Conservation (phyloP, 2,888 invertebrate species). For the Autographa pulchrina region DNA sequence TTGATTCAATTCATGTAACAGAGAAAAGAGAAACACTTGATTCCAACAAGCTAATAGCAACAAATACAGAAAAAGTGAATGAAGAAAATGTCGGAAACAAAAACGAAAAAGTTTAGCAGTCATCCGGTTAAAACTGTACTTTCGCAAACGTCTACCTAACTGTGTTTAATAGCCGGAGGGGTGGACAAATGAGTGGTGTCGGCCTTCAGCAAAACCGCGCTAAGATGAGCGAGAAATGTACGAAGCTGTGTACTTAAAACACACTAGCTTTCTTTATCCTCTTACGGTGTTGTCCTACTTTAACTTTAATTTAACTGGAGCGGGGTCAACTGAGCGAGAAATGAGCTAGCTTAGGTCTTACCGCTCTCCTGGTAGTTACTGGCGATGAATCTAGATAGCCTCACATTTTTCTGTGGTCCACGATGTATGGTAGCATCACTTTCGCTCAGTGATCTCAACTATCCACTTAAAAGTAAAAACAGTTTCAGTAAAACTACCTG, state of each 20-base stretch:
- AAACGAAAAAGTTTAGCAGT: constrained; percentile 33
- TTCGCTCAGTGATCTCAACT: constrained; percentile 18
- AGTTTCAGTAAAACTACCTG: constrained; percentile 18
- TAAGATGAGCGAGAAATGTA: constrained; percentile 27
- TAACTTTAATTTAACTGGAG: constrained; percentile 25
- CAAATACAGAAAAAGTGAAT: constrained; percentile 9
- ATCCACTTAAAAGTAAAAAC: constrained; percentile 19
- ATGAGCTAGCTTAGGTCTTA: constrained; percentile 60
- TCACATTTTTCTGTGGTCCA: constrained; percentile 61
- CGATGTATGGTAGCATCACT: constrained; percentile 35
- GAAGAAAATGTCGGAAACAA: constrained; percentile 26
- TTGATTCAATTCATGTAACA: too few species aligned
- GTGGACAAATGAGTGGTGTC: constrained; percentile 42
- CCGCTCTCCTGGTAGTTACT: constrained; percentile 47
- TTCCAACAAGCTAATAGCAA: neutral
- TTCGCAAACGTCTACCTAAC: constrained; percentile 43
- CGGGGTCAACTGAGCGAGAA: constrained; percentile 55
- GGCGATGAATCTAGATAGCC: constrained; percentile 59
- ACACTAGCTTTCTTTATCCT: neutral
- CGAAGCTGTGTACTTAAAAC: constrained; percentile 10
- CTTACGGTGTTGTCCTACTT: neutral
- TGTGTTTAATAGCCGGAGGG: constrained; percentile 41
- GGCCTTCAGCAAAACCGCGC: constrained; percentile 10
- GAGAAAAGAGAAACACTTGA: too few species aligned
- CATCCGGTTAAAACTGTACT: constrained; percentile 41